These are phyloP conservation scores for Watsonalla binaria DNA, from an alignment of 2,888 invertebrate species.

Conservation along the genomic window DNA sequence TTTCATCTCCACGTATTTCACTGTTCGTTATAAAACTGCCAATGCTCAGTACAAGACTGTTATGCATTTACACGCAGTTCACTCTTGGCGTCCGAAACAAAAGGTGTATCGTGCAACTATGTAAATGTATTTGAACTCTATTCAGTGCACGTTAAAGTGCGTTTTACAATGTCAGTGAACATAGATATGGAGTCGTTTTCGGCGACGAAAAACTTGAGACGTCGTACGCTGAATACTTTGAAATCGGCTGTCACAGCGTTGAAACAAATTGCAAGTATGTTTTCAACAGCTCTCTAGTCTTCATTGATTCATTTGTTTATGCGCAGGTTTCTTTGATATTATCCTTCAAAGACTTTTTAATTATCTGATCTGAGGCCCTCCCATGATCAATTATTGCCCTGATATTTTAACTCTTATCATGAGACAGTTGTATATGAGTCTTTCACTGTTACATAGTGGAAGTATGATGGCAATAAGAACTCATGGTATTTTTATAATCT, in stretches of 20 bases:
- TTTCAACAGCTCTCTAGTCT: neutral
- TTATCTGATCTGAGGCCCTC: too few species aligned
- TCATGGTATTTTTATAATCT: too few species aligned
- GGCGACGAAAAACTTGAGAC: slow-evolving; percentile 64
- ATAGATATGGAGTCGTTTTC: slow-evolving; percentile 70
- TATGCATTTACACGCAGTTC: slow-evolving; percentile 70
- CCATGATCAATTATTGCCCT: too few species aligned
- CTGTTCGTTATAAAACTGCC: slow-evolving; percentile 49
- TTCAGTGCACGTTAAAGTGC: slow-evolving; percentile 17
- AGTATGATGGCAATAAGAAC: too few species aligned
- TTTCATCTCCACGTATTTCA: slow-evolving; percentile 42
- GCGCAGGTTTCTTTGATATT: too few species aligned
- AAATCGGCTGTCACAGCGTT: slow-evolving; percentile 68
- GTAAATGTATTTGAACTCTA: slow-evolving; percentile 15
- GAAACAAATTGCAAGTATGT: slow-evolving; percentile 73
- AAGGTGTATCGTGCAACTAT: slow-evolving; percentile 40
- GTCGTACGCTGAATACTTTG: slow-evolving; percentile 67
- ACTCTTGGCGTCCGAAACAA: slow-evolving; percentile 60
- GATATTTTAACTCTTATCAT: too few species aligned
- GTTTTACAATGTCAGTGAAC: slow-evolving; percentile 57
- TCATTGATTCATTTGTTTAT: neutral
- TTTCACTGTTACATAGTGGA: too few species aligned
- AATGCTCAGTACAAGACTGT: slow-evolving; percentile 56
- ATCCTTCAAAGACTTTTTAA: too few species aligned
- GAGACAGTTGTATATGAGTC: too few species aligned